A percentile compares a stretch with the other conserved stretches of the same genome.
Conservation (phyloP, 2,888 invertebrate species). For the Lasiommata megera region DNA sequence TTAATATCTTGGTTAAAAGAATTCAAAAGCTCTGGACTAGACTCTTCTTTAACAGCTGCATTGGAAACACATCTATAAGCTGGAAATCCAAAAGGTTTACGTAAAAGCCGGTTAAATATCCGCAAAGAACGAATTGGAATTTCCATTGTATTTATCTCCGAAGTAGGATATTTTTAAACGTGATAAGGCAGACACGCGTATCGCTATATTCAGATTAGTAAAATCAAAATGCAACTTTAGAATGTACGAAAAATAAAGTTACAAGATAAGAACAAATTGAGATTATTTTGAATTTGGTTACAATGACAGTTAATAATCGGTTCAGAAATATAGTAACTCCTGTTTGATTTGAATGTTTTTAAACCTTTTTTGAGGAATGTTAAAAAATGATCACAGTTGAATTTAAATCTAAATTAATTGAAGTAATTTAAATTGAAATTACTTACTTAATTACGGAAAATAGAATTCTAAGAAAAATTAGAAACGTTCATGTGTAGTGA, state of each 20-base stretch:
- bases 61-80: constrained; percentile 51
- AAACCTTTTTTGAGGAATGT: too few species aligned
- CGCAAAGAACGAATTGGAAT: constrained; percentile 51
- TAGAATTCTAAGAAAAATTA: too few species aligned
- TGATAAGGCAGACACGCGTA: not conserved
- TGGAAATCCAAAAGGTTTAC: constrained; percentile 48
- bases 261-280: constrained; percentile 4
- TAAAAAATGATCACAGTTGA: too few species aligned
- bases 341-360: too few species aligned
- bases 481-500: too few species aligned
- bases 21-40: constrained; percentile 53
- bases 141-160: constrained; percentile 47
- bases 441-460: too few species aligned
- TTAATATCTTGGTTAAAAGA: constrained; percentile 61
- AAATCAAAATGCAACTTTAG: not conserved
- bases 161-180: not conserved
- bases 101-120: constrained; percentile 60
- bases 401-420: too few species aligned
- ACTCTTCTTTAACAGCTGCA: constrained; percentile 57
- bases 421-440: too few species aligned
- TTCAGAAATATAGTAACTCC: not conserved
- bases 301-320: not conserved
- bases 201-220: not conserved
- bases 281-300: not conserved
- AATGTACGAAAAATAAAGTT: not conserved